Evolutionary conservation across 2,888 invertebrate genomes (phyloP), one percentile per base, ranked within the genome.

Genomic region (Helobdella robusta): DNA sequence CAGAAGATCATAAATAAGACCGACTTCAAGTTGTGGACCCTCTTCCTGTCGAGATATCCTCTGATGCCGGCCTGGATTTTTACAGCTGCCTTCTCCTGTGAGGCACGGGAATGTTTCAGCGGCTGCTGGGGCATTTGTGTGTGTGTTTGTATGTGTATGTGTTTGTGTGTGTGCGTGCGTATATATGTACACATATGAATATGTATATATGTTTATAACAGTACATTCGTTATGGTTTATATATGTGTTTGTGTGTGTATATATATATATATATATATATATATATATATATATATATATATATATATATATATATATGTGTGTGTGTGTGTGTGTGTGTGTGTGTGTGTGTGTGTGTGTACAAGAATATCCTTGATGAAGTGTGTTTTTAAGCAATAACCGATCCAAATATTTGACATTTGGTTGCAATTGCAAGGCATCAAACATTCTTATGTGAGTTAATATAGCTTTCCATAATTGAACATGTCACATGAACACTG

Each of bases 31-130:
- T 36, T 36, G 25, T 64, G 58, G 18, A 67, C 59, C 35, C 52
- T 59, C 50, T 68, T 62, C 20, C 65, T 28, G 32, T 63, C 67
- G 8, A 67, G 25, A 23, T 28, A 67, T n/a, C 65, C 68, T 54
- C 66, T 65, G 23, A 68, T 46, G 20, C 66, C 63, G 30, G 68
- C 68, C 59, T 68, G 68, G 28, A 68, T 68, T 35, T 63, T 66
- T 35, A 58, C 66, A 30, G 68, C 68, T 25, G 68, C 68, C 20
- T 59, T 25, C 50, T 68, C 64, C 23, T 40, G n/a, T n/a, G n/a
- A n/a, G n/a, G n/a, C n/a, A n/a, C n/a, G n/a, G n/a, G n/a, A n/a
- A n/a, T n/a, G n/a, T n/a, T n/a, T n/a, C n/a, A n/a, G n/a, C 5
- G n/a, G 18, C n/a, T 28, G n/a, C 6, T 8, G 56, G 28, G 11